phyloP scores from a whole-genome alignment of 2,113 vertebrate species.

The Austrofundulus limnaeus region DNA sequence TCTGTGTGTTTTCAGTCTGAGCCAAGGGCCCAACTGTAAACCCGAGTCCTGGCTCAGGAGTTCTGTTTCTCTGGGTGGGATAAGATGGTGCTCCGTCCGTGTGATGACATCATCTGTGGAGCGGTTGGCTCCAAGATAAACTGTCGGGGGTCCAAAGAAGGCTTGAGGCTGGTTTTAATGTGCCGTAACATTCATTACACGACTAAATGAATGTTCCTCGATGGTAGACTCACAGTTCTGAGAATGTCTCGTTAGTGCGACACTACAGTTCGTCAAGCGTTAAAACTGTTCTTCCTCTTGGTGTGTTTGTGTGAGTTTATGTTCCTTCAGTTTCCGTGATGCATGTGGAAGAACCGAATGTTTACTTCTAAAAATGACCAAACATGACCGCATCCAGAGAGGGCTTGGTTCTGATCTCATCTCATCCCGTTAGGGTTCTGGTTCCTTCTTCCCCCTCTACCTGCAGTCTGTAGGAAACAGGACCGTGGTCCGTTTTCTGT shows the following conservation, averaged over 20 bases:
- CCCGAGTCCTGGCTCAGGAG: no score
- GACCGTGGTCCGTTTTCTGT: constrained; percentile 44
- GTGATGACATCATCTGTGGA: not conserved
- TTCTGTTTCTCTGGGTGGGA: no score
- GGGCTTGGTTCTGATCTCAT: constrained; percentile 34
- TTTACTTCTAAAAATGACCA: constrained; percentile 47
- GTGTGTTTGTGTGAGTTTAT: constrained; percentile 31
- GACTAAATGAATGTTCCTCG: constrained; percentile 40
- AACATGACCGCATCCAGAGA: constrained; percentile 23
- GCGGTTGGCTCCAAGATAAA: not conserved
- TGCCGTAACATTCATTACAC: not conserved
- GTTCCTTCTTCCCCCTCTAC: constrained; percentile 14
- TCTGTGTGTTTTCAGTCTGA: no score
- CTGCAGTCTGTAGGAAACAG: constrained; percentile 27
- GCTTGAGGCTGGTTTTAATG: not conserved
- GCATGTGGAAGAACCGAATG: constrained; percentile 61
- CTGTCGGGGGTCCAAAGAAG: not conserved
- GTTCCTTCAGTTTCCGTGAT: constrained; percentile 47
- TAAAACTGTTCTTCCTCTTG: constrained; percentile 40
- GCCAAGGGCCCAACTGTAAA: no score
- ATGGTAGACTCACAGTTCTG: constrained; percentile 28
- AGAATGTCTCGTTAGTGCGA: constrained; percentile 57
- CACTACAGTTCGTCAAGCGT: constrained; percentile 34
- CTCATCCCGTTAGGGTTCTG: constrained; percentile 45
- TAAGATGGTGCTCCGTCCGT: no score